These are phyloP conservation scores for Drosophila atripex DNA, from an alignment of 2,888 invertebrate species.

Conservation along the genomic window DNA sequence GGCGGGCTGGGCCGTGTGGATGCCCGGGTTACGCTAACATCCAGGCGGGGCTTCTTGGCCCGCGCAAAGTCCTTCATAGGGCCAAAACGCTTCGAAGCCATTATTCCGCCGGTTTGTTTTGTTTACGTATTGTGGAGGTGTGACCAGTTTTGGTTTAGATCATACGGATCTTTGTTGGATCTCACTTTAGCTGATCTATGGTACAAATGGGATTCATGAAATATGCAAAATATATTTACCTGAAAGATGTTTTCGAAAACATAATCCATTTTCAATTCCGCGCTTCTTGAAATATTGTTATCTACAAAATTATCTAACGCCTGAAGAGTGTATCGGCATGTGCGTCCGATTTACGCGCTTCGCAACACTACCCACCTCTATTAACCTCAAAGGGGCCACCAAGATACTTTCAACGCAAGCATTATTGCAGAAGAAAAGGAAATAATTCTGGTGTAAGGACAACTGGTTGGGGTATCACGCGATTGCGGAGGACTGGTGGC, in stretches of 20 bases:
- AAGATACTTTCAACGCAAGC: neutral
- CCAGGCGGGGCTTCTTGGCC: slow-evolving; percentile 79
- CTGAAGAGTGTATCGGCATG: slow-evolving; percentile 7
- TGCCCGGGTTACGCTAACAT: slow-evolving; percentile 66
- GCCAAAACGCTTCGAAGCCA: slow-evolving; percentile 71
- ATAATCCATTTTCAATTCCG: too few species aligned
- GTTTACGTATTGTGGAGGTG: neutral
- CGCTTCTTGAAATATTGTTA: too few species aligned
- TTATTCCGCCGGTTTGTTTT: neutral
- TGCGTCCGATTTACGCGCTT: neutral
- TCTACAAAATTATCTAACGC: too few species aligned
- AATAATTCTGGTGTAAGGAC: neutral
- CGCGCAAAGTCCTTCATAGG: slow-evolving; percentile 74
- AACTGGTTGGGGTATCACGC: neutral
- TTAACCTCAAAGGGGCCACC: slow-evolving; percentile 15
- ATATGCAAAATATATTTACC: too few species aligned
- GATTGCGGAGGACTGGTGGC: slow-evolving; percentile 12
- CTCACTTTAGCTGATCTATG: too few species aligned
- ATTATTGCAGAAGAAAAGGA: slow-evolving; percentile 3
- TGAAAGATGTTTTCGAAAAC: too few species aligned
- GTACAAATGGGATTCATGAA: too few species aligned
- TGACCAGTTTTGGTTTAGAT: slow-evolving; percentile 11
- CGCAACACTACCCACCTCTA: neutral
- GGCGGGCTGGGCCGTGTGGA: slow-evolving; percentile 21
- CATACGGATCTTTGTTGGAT: neutral